These are phyloP conservation scores for Hyppa rectilinea DNA, from an alignment of 2,888 invertebrate species.

Conservation along the genomic window DNA sequence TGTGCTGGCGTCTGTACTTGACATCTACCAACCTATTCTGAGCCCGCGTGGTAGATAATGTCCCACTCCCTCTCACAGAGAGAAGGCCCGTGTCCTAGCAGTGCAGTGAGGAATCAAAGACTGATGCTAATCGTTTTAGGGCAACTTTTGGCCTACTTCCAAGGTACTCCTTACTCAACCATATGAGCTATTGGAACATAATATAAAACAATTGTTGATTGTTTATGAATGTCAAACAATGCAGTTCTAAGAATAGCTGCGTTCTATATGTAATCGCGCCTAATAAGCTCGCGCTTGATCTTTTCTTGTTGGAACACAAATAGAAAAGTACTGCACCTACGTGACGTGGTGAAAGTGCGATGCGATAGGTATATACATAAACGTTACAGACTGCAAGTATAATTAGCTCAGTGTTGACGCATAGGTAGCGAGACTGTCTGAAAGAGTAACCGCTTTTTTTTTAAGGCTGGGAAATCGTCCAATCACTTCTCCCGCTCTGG, in stretches of 20 bases:
- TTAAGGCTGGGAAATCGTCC: too few relatives aligned
- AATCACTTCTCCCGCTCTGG: too few relatives aligned
- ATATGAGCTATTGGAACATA: background rate
- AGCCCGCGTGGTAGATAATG: too few relatives aligned
- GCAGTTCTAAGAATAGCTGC: constrained; percentile 27
- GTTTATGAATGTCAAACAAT: constrained; percentile 31
- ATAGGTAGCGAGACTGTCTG: too few relatives aligned
- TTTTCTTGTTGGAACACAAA: constrained; percentile 22
- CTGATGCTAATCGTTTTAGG: too few relatives aligned
- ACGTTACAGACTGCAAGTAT: background rate
- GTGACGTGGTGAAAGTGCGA: constrained; percentile 1
- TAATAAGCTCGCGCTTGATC: constrained; percentile 40
- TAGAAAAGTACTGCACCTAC: constrained; percentile 23
- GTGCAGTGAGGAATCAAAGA: too few relatives aligned
- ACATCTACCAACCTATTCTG: too few relatives aligned
- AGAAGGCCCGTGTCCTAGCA: too few relatives aligned
- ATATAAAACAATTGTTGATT: constrained; percentile 2
- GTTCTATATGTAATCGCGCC: constrained; percentile 31
- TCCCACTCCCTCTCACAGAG: too few relatives aligned
- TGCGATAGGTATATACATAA: constrained; percentile 9
- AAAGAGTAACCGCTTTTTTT: too few relatives aligned
- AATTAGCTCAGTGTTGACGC: background rate
- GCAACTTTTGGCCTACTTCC: background rate
- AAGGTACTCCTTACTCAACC: constrained; percentile 10
- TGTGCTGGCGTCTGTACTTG: too few relatives aligned